Evolutionary conservation across 92 coral and sea anemone species (phyloP), one percentile per base, ranked within the genome.

Genomic region (Paramuricea clavata): DNA sequence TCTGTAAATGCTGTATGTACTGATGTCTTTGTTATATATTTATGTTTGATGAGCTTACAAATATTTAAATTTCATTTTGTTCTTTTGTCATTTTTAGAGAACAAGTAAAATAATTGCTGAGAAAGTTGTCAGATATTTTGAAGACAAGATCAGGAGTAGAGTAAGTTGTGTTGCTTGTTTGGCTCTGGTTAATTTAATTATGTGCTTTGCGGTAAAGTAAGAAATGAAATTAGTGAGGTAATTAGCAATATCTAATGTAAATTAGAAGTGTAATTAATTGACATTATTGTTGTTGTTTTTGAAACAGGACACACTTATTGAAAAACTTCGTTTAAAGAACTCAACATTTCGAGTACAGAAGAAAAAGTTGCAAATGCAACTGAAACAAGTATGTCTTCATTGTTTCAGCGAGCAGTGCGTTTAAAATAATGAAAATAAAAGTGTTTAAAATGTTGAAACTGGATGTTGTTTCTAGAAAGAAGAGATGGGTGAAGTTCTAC

Each of bases 401-500:
- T n/a, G n/a, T n/a, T n/a, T n/a, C n/a, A n/a, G n/a, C n/a, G n/a
- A n/a, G n/a, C 64, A 69, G 75, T 69, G 75, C n/a, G 21, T 41
- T 56, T 56, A 8, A 23, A 30, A 5, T 2, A 28, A 7, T 36
- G 54, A 7, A 47, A 47, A 9, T 47, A 15, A 47, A 47, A 5
- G 12, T 47, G 1, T 4, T 15, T 47, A 47, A 47, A 47, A 12
- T 47, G 52, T 47, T 9, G 19, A 7, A 12, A 12, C 59, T 50
- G 3, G 2, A 3, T 7, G 59, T 50, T 50, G 12, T 82, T 71
- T 30, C 17, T 69, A 95, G 98, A 97, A 97, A 91, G 99, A 97
- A 86, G 99, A 97, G 78, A 97, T 97, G 99, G 99, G 99, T 7
- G 99, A 97, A 74, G 99, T 97, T 50, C 86, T 97, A 10, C 99